Evolutionary conservation across 2,888 invertebrate genomes (phyloP), one percentile per base, ranked within the genome.

Genomic region (Macropis europaea): DNA sequence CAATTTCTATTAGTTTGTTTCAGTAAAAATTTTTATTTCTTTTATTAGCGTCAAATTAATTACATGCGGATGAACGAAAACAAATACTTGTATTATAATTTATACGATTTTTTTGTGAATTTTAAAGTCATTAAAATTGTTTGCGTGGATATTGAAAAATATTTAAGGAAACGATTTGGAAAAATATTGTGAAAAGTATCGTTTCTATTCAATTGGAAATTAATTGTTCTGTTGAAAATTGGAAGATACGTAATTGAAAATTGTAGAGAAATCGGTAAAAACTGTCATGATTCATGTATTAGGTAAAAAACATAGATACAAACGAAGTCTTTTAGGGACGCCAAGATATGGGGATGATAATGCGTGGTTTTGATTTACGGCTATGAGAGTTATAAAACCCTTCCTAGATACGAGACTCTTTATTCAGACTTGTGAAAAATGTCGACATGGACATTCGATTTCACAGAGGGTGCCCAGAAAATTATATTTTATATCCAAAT

Each of bases 361-460:
- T 63, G 50, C 70, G 64, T 54, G 63, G 56, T 47, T 64, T 63
- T 73, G 73, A 73, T 73, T 73, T 73, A 64, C 50, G 62, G 38
- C 38, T 34, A 30, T 32, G 59, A 48, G 59, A 48, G 47, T 38
- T 64, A 54, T 63, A 64, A 59, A 60, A 38, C 28, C 38, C 40
- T 52, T 34, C 34, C 30, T 30, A 28, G 24, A 42, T 52, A 47
- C 15, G 47, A 30, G 13, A 22, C 11, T 24, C 32, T 71, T 68
- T 68, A 71, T 68, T 61, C 50, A 30, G 30, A 7, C 24, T 17
- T 38, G n/a, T 34, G 52, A 47, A 48, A 32, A 68, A 57, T 52
- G 61, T 47, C 47, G 45, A 61, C 57, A 62, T 42, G 57, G 57
- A 68, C 57, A 60, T 67, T 56, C 43, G 60, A 61, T 56, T 47